These are phyloP conservation scores for Dione juno DNA, from an alignment of 2,888 invertebrate genomes.

Conservation along the genomic window DNA sequence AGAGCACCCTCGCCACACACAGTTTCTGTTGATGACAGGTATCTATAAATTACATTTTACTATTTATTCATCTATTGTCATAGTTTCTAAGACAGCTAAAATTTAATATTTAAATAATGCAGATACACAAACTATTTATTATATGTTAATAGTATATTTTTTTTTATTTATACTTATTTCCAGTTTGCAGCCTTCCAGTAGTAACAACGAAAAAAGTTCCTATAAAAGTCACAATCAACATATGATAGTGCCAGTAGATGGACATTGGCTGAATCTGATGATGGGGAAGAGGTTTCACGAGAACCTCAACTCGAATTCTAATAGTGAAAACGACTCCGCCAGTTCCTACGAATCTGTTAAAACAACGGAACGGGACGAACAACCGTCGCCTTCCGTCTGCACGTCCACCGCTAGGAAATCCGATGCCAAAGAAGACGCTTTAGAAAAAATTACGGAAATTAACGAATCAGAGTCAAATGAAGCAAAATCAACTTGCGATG, in stretches of 20 bases:
- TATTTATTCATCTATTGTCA: neutral
- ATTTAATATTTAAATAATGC: too few species aligned
- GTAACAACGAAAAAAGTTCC: conserved; percentile 79
- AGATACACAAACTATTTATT: too few species aligned
- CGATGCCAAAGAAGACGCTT: conserved; percentile 75
- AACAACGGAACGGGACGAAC: conserved; percentile 77
- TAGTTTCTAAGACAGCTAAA: too few species aligned
- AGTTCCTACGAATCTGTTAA: conserved; percentile 80
- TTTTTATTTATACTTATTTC: conserved; percentile 2
- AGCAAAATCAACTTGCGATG: conserved; percentile 64
- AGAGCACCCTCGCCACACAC: conserved; percentile 62
- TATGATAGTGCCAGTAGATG: conserved; percentile 83
- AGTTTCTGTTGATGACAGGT: conserved; percentile 68
- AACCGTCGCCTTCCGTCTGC: conserved; percentile 84
- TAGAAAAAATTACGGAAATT: conserved; percentile 63
- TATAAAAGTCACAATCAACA: conserved; percentile 71
- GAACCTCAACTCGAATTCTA: conserved; percentile 76
- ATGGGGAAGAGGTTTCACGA: conserved; percentile 85
- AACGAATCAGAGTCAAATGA: conserved; percentile 61
- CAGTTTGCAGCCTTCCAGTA: conserved; percentile 79
- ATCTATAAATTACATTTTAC: conserved; percentile 22
- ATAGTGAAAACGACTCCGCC: conserved; percentile 81
- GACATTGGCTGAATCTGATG: conserved; percentile 85
- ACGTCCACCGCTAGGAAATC: conserved; percentile 67
- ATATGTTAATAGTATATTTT: neutral